Conservation (phyloP, 2,113 vertebrate species). For the Mus musculus region DNA sequence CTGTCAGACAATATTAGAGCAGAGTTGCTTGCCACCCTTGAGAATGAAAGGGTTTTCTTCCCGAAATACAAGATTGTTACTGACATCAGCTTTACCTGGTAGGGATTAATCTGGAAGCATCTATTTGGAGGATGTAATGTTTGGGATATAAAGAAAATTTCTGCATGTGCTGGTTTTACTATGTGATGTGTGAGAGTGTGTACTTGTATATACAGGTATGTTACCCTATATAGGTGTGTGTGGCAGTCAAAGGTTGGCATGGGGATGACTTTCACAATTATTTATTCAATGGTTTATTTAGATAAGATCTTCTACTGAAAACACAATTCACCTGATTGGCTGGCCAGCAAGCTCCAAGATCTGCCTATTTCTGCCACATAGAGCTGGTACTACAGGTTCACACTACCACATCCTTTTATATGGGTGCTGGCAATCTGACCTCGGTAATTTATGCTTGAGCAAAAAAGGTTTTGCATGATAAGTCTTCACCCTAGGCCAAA, state of each 20-base stretch:
- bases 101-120: conserved; percentile 85
- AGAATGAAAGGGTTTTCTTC: conserved; percentile 78
- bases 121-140: conserved; percentile 83
- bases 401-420: background rate
- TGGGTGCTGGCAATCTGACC: background rate
- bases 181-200: background rate
- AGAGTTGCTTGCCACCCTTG: conserved; percentile 85
- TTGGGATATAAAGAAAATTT: conserved; percentile 67
- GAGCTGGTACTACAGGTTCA: background rate
- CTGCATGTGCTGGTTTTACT: background rate
- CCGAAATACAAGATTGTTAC: conserved; percentile 82
- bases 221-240: background rate
- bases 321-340: background rate
- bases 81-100: conserved; percentile 86
- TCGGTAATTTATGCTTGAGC: background rate
- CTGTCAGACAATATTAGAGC: conserved; percentile 87
- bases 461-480: background rate
- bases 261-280: background rate
- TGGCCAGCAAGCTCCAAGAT: background rate
- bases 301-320: no score
- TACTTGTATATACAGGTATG: background rate
- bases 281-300: background rate
- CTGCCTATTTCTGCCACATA: no score
- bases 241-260: background rate
- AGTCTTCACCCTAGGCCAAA: background rate